Conservation (phyloP, 1,140 invertebrate genomes). For the Drosophila hydei region DNA sequence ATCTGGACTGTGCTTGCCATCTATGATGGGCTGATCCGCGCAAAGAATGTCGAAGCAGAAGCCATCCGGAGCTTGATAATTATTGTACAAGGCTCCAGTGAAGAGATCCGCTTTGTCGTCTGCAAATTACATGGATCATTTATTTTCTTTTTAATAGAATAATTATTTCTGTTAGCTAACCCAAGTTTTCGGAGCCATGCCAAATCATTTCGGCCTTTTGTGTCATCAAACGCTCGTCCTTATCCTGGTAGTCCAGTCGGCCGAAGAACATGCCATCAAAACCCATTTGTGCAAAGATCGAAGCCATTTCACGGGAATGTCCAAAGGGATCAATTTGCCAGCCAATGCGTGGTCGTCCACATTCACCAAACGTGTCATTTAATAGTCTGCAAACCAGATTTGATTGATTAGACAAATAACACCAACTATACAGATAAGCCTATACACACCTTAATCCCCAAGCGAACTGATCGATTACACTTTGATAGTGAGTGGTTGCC, state of each 20-base stretch:
- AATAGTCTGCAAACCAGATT: constrained; percentile 83
- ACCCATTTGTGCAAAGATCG: constrained; percentile 92
- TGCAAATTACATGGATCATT: neutral
- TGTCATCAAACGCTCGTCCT: constrained; percentile 86
- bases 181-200: constrained; percentile 67
- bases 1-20: constrained; percentile 88
- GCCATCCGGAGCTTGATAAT: constrained; percentile 92
- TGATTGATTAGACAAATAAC: neutral
- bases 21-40: constrained; percentile 91
- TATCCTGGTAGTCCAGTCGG: constrained; percentile 95
- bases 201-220: constrained; percentile 86
- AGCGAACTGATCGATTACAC: constrained; percentile 97
- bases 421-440: neutral
- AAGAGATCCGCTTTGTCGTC: constrained; percentile 86
- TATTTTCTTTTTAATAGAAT: neutral
- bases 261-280: constrained; percentile 96
- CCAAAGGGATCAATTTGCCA: constrained; percentile 98
- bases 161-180: constrained; percentile 3
- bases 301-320: constrained; percentile 93
- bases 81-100: constrained; percentile 90
- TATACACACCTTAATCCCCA: constrained; percentile 85
- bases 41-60: constrained; percentile 96
- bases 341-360: constrained; percentile 91
- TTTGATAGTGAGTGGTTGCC: constrained; percentile 95
- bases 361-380: constrained; percentile 93